A percentile compares a stretch with the other conserved stretches of the same genome.
Conservation (phyloP, 2,888 invertebrate species). For the Gastracanthus pulcherrimus region DNA sequence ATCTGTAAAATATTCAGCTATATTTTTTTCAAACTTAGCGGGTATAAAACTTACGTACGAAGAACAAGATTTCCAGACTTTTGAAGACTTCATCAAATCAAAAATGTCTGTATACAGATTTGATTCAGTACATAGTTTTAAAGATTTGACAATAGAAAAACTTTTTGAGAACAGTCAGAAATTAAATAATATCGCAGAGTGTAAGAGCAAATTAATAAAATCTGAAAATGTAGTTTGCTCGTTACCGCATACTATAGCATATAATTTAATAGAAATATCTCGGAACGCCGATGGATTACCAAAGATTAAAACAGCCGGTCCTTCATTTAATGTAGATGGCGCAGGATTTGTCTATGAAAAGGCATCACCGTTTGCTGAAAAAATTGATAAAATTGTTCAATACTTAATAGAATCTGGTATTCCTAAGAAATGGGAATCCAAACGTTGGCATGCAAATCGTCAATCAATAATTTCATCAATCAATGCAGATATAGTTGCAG, state of each 20-base stretch:
- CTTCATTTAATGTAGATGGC: background rate
- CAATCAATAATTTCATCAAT: background rate
- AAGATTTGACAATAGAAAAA: background rate
- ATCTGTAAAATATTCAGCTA: background rate
- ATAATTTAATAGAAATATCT: background rate
- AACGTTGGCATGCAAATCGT: background rate
- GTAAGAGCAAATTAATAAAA: background rate
- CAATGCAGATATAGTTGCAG: background rate
- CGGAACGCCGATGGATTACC: background rate
- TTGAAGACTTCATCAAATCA: background rate
- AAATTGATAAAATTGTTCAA: background rate
- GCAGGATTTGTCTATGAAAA: background rate
- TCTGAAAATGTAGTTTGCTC: background rate
- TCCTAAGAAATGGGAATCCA: background rate
- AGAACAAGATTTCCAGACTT: background rate
- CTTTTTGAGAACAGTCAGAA: background rate
- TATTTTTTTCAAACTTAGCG: background rate
- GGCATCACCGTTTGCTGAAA: slow-evolving; percentile 12
- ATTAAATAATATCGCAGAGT: background rate
- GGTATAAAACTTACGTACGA: background rate
- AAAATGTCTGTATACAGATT: background rate
- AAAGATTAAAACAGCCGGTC: background rate
- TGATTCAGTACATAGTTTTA: background rate
- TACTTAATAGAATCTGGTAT: background rate
- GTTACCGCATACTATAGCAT: background rate